These are phyloP conservation scores for Zoanthus gigantus DNA, from an alignment of 92 coral and sea anemone species.

Conservation along the genomic window DNA sequence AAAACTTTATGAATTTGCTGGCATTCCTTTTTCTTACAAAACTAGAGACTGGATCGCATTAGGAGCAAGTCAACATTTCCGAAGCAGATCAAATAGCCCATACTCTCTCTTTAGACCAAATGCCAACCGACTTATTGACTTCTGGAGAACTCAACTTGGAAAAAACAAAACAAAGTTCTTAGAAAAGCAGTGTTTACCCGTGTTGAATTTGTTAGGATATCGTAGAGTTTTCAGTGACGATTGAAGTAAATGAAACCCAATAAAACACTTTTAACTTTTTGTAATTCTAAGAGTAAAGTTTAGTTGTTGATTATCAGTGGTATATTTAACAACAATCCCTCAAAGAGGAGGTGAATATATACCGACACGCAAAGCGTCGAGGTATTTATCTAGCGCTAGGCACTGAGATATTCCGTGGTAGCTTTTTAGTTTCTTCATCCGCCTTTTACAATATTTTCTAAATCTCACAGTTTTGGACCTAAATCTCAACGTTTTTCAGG, in stretches of 20 bases:
- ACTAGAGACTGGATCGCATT: conserved; percentile 56
- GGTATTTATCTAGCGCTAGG: too few species aligned
- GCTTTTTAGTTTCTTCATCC: too few species aligned
- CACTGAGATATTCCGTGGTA: too few species aligned
- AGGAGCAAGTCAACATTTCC: conserved; percentile 25
- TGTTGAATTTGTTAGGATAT: conserved; percentile 61
- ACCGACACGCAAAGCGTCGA: too few species aligned
- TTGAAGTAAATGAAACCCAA: neutral
- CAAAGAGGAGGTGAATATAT: too few species aligned
- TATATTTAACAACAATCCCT: too few species aligned
- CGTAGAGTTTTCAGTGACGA: conserved; percentile 9
- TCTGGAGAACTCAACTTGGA: conserved; percentile 71
- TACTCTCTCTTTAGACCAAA: conserved; percentile 73
- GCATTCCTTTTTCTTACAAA: conserved; percentile 58
- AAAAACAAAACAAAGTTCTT: conserved; percentile 51
- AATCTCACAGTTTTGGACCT: too few species aligned
- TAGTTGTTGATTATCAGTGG: too few species aligned
- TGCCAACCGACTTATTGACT: conserved; percentile 52
- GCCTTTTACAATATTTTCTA: too few species aligned
- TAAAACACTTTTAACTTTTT: neutral
- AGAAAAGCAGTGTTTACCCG: conserved; percentile 79
- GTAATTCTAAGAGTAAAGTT: too few species aligned
- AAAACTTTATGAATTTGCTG: conserved; percentile 71
- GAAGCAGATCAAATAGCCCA: conserved; percentile 6
- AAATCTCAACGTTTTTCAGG: too few species aligned